Evolutionary conservation across 2,113 vertebrate genomes (phyloP), one percentile per base, ranked within the genome.

Genomic region (Zosterops borbonicus): DNA sequence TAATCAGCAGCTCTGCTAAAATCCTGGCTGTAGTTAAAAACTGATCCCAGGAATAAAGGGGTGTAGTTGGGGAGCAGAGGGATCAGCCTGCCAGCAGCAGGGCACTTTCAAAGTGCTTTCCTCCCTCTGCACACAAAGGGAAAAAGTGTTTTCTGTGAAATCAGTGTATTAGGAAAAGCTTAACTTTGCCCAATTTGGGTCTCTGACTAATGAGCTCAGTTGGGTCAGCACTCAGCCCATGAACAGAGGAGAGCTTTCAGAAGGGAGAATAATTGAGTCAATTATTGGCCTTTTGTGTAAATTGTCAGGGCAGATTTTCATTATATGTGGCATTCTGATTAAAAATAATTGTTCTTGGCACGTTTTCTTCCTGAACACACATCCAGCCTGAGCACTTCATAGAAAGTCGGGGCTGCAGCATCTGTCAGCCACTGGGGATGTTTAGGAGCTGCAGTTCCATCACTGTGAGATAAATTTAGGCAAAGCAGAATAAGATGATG

Each of bases 261-360:
- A 91, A 96, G 92, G 70, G 83, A 94, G 96, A 86, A 83, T 94
- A 94, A 97, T 77, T 87, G 93, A 94, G 90, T 89, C 92, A 81
- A 91, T 96, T 96, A 95, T 23, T 83, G 69, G 91, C 69, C 92
- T 93, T 97, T 93, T 89, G 70, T 96, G 76, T 67, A 91, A 96
- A 96, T 86, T 90, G 93, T 65, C 76, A 89, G 90, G 81, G 70
- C 87, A 96, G 87, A 90, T 93, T 96, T 97, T 97, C 90, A 76
- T 97, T 95, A 78, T 89, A 67, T 25, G 80, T 79, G 84, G 83
- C 96, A 70, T 59, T 96, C 73, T 83, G 95, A 90, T 96, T 94
- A 91, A 88, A 96, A 93, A 85, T 92, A 95, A 96, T 94, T 92
- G 83, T 91, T 95, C 82, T 91, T 96, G 96, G 92, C 74, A 37